Conservation (phyloP, 2,113 vertebrate species). For the Alectura lathami region DNA sequence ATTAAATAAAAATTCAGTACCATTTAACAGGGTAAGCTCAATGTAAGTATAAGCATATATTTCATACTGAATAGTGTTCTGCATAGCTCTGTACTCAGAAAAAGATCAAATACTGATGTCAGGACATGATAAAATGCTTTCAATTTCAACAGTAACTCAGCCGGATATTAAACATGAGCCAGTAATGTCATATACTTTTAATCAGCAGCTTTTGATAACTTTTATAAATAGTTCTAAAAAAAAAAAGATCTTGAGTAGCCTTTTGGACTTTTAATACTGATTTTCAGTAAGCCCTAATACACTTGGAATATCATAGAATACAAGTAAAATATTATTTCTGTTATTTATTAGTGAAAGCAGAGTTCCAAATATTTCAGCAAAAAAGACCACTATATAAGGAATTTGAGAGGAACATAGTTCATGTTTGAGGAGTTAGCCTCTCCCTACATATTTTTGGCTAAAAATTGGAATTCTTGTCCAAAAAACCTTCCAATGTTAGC, state of each 20-base stretch:
- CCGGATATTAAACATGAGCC: background rate
- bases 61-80: background rate
- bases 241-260: background rate
- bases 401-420: background rate
- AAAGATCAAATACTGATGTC: background rate
- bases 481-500: background rate
- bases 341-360: background rate
- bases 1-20: background rate
- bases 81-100: background rate
- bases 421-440: background rate
- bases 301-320: background rate
- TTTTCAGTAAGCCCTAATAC: background rate
- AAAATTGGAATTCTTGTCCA: background rate
- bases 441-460: background rate
- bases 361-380: background rate
- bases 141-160: background rate
- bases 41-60: background rate
- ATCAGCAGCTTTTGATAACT: background rate
- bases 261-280: background rate
- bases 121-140: slow-evolving; percentile 23
- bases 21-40: background rate
- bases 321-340: background rate
- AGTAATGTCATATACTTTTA: background rate
- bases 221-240: background rate
- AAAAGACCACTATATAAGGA: background rate